Evolutionary conservation across 53 echinoderm and acorn worm genomes (phyloP), one percentile per base, ranked within the genome.

Genomic region (Paracentrotus lividus): DNA sequence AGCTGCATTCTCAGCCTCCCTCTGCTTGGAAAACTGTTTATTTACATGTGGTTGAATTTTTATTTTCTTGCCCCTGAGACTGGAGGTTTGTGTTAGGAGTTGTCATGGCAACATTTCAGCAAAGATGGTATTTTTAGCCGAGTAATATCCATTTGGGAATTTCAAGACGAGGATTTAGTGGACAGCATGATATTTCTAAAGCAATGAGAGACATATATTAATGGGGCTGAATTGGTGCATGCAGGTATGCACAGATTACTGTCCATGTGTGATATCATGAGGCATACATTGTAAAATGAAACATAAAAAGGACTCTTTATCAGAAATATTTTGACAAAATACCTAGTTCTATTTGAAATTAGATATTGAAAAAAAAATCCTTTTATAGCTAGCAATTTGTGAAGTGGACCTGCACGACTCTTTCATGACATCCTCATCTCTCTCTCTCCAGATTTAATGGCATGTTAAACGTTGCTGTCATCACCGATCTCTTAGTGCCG

Each of bases 51-150:
- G 40, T 36, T 38, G 40, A 18, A 20, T 40, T 5, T 20, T 40
- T 1, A 0, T 20, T 21, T 72, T 72, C 21, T 18, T 40, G 21
- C 72, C 27, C n/a, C 5, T 16, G 36, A 81, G n/a, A 47, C 5
- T 21, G 2, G 8, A 44, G 81, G 9, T 81, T 38, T 81, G 76
- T 81, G 47, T 47, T 8, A 81, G 49, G 47, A 14, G 81, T 47
- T 81, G 47, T 4, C 81, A 81, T 81, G 45, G 81, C 38, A 38
- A 81, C 38, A 81, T 81, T 77, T 43, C 42, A 31, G 8, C 42
- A 16, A 76, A 42, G 42, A 9, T 10, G 9, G 10, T 8, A 8
- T 31, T 29, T 12, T 72, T 21, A 67, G 67, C 40, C 36, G 21
- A 38, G 72, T 72, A 40, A 16, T 38, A 72, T 18, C 72, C 16